phyloP scores from a whole-genome alignment of 2,888 invertebrate genomes.

The Drosophila niveifrons region DNA sequence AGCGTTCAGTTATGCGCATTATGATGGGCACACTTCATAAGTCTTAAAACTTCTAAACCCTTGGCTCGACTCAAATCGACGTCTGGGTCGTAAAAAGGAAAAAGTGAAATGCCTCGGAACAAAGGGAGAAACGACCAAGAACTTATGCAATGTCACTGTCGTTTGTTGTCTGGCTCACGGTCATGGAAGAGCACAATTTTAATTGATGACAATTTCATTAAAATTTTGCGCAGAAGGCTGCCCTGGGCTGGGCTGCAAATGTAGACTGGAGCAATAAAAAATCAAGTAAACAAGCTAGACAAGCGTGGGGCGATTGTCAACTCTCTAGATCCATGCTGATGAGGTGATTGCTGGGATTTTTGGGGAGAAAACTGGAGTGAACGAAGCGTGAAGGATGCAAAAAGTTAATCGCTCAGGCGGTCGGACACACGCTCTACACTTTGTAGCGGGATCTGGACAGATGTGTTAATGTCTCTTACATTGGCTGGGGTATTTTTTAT shows the following conservation, averaged over 20 bases:
- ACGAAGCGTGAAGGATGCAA: slow-evolving; percentile 77
- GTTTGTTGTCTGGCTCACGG: slow-evolving; percentile 55
- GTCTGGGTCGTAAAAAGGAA: slow-evolving; percentile 69
- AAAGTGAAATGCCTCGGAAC: slow-evolving; percentile 11
- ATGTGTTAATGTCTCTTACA: slow-evolving; percentile 68
- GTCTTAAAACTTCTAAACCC: slow-evolving; percentile 62
- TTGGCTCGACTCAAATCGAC: slow-evolving; percentile 51
- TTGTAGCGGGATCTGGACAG: slow-evolving; percentile 71
- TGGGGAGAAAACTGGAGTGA: slow-evolving; percentile 15
- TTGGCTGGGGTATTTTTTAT: slow-evolving; percentile 75
- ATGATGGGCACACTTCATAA: slow-evolving; percentile 50
- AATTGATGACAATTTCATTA: slow-evolving; percentile 85
- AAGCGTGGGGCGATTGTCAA: slow-evolving; percentile 55
- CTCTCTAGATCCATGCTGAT: slow-evolving; percentile 17
- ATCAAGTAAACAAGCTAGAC: slow-evolving; percentile 54
- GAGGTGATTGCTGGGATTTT: slow-evolving; percentile 35
- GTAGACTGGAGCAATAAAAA: slow-evolving; percentile 61
- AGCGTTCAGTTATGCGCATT: slow-evolving; percentile 68
- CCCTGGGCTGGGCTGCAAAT: slow-evolving; percentile 29
- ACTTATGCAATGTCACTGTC: slow-evolving; percentile 71
- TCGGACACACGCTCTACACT: slow-evolving; percentile 63
- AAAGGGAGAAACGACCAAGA: slow-evolving; percentile 17
- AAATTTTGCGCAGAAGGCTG: slow-evolving; percentile 54
- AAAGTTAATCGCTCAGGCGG: slow-evolving; percentile 84
- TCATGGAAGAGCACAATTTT: slow-evolving; percentile 77